Percentiles rank a stretch among this genome's conserved stretches.
phyloP scores from a whole-genome alignment of 2,797 vertebrate species.

The Myripristis murdjan region DNA sequence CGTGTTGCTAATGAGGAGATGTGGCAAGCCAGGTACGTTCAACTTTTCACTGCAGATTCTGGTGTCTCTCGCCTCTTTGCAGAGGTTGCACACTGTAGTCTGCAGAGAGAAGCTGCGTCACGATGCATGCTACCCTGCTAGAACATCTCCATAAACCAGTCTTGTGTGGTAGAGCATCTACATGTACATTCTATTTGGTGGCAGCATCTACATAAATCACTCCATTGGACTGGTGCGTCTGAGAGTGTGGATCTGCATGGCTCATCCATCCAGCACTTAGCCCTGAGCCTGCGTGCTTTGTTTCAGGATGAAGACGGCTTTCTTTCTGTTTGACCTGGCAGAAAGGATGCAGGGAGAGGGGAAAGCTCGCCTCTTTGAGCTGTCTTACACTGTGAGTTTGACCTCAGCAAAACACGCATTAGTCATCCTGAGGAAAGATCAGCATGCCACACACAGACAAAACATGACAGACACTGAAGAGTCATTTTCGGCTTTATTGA shows the following conservation, averaged over 20 bases:
- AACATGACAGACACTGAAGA: too few relatives aligned
- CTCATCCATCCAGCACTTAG: constrained; percentile 81
- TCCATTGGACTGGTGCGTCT: constrained; percentile 78
- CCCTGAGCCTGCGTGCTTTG: constrained; percentile 75
- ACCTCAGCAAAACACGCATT: constrained; percentile 51
- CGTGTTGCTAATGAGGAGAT: constrained; percentile 97
- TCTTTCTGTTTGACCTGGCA: constrained; percentile 97
- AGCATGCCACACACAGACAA: constrained; percentile 24
- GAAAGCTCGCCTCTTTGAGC: constrained; percentile 82
- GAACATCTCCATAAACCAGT: constrained; percentile 83
- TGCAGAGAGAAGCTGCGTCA: constrained; percentile 73
- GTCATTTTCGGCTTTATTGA: background rate
- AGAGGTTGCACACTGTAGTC: constrained; percentile 38
- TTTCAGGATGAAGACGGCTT: constrained; percentile 97
- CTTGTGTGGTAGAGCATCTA: constrained; percentile 81
- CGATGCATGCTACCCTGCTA: constrained; percentile 55
- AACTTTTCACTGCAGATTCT: constrained; percentile 17
- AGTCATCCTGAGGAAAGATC: constrained; percentile 40
- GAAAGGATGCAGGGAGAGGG: constrained; percentile 83
- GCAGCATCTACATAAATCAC: constrained; percentile 83
- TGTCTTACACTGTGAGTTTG: constrained; percentile 86
- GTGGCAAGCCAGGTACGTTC: constrained; percentile 97
- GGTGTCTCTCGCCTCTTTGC: constrained; percentile 11
- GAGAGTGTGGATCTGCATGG: constrained; percentile 76
- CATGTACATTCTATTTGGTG: constrained; percentile 77